Conservation (phyloP, 2,888 invertebrate genomes). For the Deilephila elpenor region DNA sequence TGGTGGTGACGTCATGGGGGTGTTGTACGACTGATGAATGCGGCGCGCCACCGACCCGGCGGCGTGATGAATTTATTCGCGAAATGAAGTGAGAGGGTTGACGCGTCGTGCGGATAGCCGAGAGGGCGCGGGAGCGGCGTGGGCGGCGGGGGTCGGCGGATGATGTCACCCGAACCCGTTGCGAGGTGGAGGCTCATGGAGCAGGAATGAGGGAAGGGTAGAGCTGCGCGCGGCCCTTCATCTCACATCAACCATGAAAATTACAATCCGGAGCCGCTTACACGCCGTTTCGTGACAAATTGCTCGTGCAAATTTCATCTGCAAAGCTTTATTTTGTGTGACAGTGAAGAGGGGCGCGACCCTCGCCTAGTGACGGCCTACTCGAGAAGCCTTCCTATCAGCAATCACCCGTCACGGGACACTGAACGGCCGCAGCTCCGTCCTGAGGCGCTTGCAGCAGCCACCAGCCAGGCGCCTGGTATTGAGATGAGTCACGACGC, state of each 20-base stretch:
- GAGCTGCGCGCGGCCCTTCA: conserved; percentile 18
- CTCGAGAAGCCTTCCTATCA: no score
- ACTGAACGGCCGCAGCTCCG: no score
- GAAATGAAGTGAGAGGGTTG: conserved; percentile 61
- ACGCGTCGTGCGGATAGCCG: conserved; percentile 30
- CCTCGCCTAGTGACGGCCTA: no score
- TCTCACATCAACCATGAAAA: conserved; percentile 30
- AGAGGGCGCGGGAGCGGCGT: neutral
- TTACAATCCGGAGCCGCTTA: conserved; percentile 19
- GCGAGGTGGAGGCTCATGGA: no score
- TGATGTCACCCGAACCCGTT: no score
- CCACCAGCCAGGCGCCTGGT: no score
- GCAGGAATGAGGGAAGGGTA: no score
- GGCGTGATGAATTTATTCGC: conserved; percentile 68
- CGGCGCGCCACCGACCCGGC: conserved; percentile 33
- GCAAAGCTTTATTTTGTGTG: conserved; percentile 34
- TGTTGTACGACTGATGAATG: conserved; percentile 1
- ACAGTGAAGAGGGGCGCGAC: neutral
- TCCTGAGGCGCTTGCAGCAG: no score
- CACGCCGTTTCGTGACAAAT: conserved; percentile 26
- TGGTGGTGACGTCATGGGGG: neutral
- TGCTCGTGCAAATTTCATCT: conserved; percentile 33
- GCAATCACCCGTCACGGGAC: no score
- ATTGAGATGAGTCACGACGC: no score
- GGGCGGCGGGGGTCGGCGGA: neutral